Evolutionary conservation across 2,888 invertebrate species (phyloP).

Genomic region (Hymenopus coronatus): DNA sequence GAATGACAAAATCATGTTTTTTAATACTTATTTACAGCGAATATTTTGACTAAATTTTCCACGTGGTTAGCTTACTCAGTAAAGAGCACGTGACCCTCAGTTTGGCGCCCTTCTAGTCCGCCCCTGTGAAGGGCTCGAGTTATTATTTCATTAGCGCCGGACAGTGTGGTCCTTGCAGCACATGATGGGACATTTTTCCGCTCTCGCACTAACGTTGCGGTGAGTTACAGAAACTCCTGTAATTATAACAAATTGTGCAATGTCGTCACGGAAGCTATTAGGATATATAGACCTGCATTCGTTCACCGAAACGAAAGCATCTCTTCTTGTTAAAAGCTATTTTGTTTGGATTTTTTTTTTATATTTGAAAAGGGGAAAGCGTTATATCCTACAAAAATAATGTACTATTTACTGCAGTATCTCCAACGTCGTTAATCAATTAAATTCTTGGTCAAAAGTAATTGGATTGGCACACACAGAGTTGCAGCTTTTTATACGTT

Average conservation of each 20-base stretch:
- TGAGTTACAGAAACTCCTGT: conserved; percentile 1
- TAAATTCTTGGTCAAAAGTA: background rate
- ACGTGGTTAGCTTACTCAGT: background rate
- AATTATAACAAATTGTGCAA: conserved; percentile 13
- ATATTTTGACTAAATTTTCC: too few species aligned
- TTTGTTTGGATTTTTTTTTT: background rate
- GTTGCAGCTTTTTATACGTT: background rate
- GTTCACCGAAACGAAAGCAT: background rate
- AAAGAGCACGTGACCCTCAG: background rate
- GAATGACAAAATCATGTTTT: too few species aligned
- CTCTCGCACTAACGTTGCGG: background rate
- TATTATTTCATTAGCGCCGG: conserved; percentile 8
- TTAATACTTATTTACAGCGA: too few species aligned
- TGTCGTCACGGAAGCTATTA: conserved; percentile 6
- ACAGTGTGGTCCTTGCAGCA: background rate
- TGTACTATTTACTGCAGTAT: background rate
- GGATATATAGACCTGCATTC: conserved; percentile 17
- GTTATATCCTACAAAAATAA: background rate
- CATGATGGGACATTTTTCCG: background rate
- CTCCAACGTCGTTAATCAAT: background rate
- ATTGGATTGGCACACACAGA: background rate
- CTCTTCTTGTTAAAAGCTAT: conserved; percentile 5
- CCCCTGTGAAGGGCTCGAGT: background rate
- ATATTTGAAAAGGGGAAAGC: background rate
- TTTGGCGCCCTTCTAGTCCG: background rate